A percentile compares a stretch with the other conserved stretches of the same genome.
These are phyloP conservation scores for Chymomyza procnemis DNA, from an alignment of 2,888 invertebrate species.

Conservation along the genomic window DNA sequence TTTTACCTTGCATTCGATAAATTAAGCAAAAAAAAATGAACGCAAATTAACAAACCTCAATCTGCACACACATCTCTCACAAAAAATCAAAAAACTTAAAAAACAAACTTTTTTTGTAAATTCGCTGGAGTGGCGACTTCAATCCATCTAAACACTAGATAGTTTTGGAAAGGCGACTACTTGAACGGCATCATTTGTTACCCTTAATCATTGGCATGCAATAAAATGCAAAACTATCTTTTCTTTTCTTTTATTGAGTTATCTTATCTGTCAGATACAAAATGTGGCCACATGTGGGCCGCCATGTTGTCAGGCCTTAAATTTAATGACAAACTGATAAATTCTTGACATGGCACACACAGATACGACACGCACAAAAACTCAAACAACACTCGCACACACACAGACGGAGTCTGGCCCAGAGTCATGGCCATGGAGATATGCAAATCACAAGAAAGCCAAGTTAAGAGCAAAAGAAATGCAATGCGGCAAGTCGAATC, in stretches of 20 bases:
- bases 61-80: not conserved
- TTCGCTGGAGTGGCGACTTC: not conserved
- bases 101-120: slow-evolving; percentile 2
- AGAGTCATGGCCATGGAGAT: not conserved
- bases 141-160: not conserved
- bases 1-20: too few species aligned
- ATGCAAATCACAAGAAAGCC: slow-evolving; percentile 16
- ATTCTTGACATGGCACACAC: slow-evolving; percentile 39
- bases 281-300: not conserved
- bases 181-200: slow-evolving; percentile 27
- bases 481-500: slow-evolving; percentile 1
- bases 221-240: slow-evolving; percentile 1
- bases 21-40: too few species aligned
- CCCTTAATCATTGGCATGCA: slow-evolving; percentile 5
- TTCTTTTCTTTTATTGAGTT: slow-evolving; percentile 1
- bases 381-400: slow-evolving; percentile 9
- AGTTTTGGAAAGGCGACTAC: not conserved
- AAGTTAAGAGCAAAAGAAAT: not conserved
- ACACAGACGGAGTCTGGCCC: too few species aligned
- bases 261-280: slow-evolving; percentile 30
- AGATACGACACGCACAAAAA: not conserved
- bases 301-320: slow-evolving; percentile 3
- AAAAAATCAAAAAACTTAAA: slow-evolving; percentile 7
- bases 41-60: not conserved
- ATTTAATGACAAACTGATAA: slow-evolving; percentile 49